phyloP scores from a whole-genome alignment of 2,113 vertebrate species.

The Entomyzon cyanotis region DNA sequence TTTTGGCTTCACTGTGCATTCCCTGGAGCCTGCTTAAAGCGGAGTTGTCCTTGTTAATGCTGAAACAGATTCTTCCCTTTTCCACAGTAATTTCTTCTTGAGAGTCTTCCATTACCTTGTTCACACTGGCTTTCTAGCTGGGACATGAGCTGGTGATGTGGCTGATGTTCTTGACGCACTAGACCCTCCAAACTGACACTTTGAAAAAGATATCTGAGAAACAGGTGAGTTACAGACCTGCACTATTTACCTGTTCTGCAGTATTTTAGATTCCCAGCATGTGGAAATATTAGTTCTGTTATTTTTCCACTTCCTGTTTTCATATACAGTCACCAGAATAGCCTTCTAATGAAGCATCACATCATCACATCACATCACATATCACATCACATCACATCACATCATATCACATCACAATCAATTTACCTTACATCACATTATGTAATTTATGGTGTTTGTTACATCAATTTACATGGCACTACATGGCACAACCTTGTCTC shows the following conservation, averaged over 20 bases:
- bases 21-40: neutral
- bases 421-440: too few species aligned
- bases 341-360: neutral
- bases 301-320: neutral
- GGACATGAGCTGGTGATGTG: neutral
- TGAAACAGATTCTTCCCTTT: neutral
- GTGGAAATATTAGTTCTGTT: neutral
- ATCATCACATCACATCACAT: neutral
- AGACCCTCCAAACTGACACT: neutral
- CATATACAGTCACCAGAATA: neutral
- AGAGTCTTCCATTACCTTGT: neutral
- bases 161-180: neutral
- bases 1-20: neutral
- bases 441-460: neutral
- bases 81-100: neutral
- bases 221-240: neutral
- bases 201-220: neutral
- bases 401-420: too few species aligned
- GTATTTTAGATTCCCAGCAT: neutral
- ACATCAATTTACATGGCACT: neutral
- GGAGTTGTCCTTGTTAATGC: neutral
- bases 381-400: neutral
- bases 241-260: neutral
- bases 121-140: neutral
- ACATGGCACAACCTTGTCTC: rapidly evolving